Percentiles rank a stretch among this genome's conserved stretches.
Conservation (phyloP, 2,797 vertebrate genomes). For the Florisuga fusca region DNA sequence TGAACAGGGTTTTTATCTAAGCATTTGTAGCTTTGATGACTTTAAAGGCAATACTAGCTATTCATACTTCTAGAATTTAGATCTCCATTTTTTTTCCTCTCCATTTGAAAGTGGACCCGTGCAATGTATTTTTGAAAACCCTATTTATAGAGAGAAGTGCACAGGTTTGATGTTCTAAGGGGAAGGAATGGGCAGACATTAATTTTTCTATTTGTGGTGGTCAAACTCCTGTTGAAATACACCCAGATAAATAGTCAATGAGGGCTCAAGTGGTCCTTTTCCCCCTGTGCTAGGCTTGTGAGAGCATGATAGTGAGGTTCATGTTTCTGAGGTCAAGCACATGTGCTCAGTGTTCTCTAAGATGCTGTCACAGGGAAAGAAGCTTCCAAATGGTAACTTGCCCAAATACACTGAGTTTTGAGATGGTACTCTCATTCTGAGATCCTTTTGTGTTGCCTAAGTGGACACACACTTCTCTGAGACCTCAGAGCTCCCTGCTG, state of each 20-base stretch:
- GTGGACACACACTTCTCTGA: not conserved
- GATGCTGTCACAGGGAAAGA: not conserved
- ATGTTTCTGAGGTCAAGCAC: not conserved
- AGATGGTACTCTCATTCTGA: not conserved
- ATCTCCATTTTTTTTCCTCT: not conserved
- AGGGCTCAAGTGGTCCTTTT: not conserved
- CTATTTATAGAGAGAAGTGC: not conserved
- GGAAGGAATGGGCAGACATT: not conserved
- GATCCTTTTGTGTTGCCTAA: not conserved
- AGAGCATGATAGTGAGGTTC: not conserved
- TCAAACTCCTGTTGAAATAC: not conserved
- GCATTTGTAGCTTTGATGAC: not conserved
- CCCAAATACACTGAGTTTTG: not conserved
- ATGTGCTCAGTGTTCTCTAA: not conserved
- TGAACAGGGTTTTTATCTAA: not conserved
- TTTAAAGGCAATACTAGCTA: not conserved
- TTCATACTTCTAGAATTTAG: not conserved
- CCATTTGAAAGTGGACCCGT: not conserved
- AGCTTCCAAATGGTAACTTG: not conserved
- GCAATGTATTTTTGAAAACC: not conserved
- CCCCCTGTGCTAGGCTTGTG: not conserved
- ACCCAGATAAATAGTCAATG: not conserved
- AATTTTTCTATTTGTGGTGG: not conserved
- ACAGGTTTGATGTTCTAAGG: not conserved
- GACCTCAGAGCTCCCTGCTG: rapidly evolving